Evolutionary conservation across 2,113 vertebrate species (phyloP).

Genomic region (Oncorhynchus nerka): DNA sequence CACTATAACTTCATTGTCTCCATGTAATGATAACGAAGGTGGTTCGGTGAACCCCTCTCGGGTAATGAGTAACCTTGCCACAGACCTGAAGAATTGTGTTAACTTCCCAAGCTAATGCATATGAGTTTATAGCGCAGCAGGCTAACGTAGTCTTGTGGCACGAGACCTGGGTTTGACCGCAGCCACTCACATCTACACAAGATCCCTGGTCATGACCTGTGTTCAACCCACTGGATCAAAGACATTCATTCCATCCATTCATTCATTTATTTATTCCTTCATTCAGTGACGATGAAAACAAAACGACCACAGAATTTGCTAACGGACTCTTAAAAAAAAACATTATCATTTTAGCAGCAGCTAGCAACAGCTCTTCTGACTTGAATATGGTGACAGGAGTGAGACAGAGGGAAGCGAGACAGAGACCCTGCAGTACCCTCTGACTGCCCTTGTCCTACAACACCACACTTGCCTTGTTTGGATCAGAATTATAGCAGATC

Average conservation of each 20-base stretch:
- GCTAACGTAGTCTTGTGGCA: too few relatives aligned
- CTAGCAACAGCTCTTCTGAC: not conserved
- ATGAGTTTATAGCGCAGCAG: too few relatives aligned
- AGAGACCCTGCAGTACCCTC: conserved; percentile 16
- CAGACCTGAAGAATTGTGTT: too few relatives aligned
- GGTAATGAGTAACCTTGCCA: too few relatives aligned
- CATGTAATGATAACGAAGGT: too few relatives aligned
- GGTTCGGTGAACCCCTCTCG: too few relatives aligned
- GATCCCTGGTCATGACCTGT: not conserved
- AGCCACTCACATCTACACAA: not conserved
- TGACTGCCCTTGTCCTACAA: conserved; percentile 41
- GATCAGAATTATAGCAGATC: conserved; percentile 41
- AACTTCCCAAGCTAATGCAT: too few relatives aligned
- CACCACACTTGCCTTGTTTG: conserved; percentile 28
- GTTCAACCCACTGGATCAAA: not conserved
- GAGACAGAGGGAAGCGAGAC: not conserved
- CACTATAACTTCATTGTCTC: too few relatives aligned
- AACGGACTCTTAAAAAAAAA: not conserved
- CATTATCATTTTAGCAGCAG: not conserved
- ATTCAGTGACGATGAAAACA: not conserved
- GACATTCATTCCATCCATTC: not conserved
- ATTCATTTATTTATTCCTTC: too few relatives aligned
- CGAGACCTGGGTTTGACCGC: too few relatives aligned
- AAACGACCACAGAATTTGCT: not conserved
- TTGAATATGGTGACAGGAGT: not conserved